These are phyloP conservation scores for Eubasilissa splendida DNA, from an alignment of 2,888 invertebrate species.

Conservation along the genomic window DNA sequence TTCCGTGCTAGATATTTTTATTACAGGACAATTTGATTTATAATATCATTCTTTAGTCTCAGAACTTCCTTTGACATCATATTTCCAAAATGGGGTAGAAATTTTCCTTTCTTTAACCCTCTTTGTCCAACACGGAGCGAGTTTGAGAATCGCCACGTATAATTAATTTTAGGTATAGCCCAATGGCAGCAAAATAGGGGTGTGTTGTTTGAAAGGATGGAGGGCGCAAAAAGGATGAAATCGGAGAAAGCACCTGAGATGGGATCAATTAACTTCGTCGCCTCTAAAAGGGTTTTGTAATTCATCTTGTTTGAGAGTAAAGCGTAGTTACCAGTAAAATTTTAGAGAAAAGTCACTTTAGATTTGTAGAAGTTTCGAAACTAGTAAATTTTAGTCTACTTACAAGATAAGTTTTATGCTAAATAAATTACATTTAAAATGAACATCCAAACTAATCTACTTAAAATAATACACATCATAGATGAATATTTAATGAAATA, in stretches of 20 bases:
- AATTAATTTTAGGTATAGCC: conserved; percentile 26
- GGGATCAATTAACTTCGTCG: conserved; percentile 8
- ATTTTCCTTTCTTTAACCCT: too few species aligned
- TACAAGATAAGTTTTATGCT: not conserved
- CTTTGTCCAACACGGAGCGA: too few species aligned
- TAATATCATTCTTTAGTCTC: too few species aligned
- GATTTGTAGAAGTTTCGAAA: not conserved
- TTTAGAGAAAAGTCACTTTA: not conserved
- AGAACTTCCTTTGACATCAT: too few species aligned
- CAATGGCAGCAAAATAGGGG: conserved; percentile 2
- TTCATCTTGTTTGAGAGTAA: conserved; percentile 26
- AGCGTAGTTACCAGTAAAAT: not conserved
- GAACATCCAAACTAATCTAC: too few species aligned
- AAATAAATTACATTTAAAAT: too few species aligned
- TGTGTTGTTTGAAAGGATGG: conserved; percentile 5
- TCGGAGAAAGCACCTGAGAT: conserved; percentile 33
- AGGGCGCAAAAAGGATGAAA: conserved; percentile 29
- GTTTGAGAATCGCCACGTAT: conserved; percentile 17
- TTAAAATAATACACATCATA: too few species aligned
- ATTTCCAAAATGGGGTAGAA: too few species aligned
- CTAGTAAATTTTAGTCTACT: not conserved
- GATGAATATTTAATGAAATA: too few species aligned
- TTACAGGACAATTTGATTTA: too few species aligned
- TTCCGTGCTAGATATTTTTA: too few species aligned
- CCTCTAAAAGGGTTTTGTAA: conserved; percentile 29